Percentiles rank a stretch among this genome's conserved stretches.
Conservation (phyloP, 2,113 vertebrate genomes). For the Sander lucioperca region DNA sequence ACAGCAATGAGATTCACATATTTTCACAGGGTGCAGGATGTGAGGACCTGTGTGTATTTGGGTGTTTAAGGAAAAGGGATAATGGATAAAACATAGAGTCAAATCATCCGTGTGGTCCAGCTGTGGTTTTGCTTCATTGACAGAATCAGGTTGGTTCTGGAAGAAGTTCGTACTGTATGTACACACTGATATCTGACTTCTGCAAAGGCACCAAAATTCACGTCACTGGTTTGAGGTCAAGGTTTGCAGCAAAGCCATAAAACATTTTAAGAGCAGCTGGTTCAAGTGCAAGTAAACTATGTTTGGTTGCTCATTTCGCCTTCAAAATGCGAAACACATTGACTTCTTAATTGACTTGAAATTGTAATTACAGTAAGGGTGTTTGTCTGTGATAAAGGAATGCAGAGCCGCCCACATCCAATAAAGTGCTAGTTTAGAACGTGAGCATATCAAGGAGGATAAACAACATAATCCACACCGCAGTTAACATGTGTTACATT, state of each 20-base stretch:
- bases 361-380: constrained; percentile 41
- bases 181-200: background rate
- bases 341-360: constrained; percentile 44
- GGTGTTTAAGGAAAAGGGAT: background rate
- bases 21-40: constrained; percentile 22
- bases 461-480: constrained; percentile 9
- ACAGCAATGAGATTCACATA: constrained; percentile 45
- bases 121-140: background rate
- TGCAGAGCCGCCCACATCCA: constrained; percentile 40
- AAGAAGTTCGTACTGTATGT: constrained; percentile 5
- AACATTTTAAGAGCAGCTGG: constrained; percentile 56
- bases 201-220: constrained; percentile 14
- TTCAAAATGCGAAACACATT: constrained; percentile 58
- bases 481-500: constrained; percentile 18
- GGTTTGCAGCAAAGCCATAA: constrained; percentile 50
- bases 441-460: constrained; percentile 36
- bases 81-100: constrained; percentile 48
- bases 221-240: constrained; percentile 44
- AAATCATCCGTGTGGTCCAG: constrained; percentile 28
- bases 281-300: constrained; percentile 47
- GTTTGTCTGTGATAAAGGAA: constrained; percentile 41
- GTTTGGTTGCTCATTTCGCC: constrained; percentile 51
- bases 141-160: background rate
- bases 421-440: constrained; percentile 60
- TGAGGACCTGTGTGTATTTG: constrained; percentile 23